Evolutionary conservation across 1,140 invertebrate genomes (phyloP), one percentile per base, ranked within the genome.

Genomic region (Drosophila ironensis): DNA sequence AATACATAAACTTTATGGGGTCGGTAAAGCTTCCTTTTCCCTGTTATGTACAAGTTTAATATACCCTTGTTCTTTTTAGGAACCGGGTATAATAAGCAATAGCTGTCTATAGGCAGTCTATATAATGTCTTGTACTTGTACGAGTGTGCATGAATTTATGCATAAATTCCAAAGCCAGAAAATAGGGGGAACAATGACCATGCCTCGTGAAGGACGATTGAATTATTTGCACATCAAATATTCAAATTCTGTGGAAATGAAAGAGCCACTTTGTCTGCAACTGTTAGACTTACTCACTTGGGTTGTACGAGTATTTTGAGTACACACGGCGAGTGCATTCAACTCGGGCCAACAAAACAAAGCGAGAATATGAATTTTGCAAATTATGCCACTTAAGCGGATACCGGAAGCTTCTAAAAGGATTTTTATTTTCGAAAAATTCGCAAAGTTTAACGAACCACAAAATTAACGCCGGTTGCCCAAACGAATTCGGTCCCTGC

Each of bases 331-430:
- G 33, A 59, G 77, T 82, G 56, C 72, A 63, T 67, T 72, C 52
- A 82, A 81, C 77, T 72, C 25, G 33, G 53, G 19, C 33, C 35
- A 54, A n/a, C n/a, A n/a, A n/a, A 28, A 47, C 45, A 44, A 53
- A 54, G 66, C 47, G 28, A 38, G 17, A 46, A 54, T 40, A 51
- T 52, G 25, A 56, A 61, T 67, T 71, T 50, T 47, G 24, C 3
- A 30, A 52, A 69, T 46, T 54, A 35, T 56, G 48, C 64, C 37
- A 35, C 20, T 41, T 22, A 14, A 24, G 27, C 52, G 46, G 28
- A 38, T 56, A 44, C 51, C 38, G 72, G 77, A 76, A 72, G 56
- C 75, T 27, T 20, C 40, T 19, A 41, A 41, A 37, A 37, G 30
- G 40, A 61, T 42, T 30, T 17, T 56, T 59, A 17, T 19, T 51